These are phyloP conservation scores for Pseudococcus viburni DNA, from an alignment of 2,888 invertebrate species.

Conservation along the genomic window DNA sequence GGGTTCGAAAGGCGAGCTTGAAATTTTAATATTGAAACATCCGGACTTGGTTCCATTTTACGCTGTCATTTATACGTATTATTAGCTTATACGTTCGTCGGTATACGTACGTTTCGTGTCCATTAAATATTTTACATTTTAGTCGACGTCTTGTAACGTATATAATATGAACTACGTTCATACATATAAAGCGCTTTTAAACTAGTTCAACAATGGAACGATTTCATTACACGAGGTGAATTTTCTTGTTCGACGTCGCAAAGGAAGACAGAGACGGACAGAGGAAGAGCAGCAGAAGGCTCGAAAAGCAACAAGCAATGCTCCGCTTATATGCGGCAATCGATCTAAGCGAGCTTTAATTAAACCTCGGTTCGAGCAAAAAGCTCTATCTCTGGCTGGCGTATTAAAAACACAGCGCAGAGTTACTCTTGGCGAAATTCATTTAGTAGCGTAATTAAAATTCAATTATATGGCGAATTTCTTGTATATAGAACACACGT, in stretches of 20 bases:
- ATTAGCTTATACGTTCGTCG: neutral
- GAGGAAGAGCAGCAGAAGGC: neutral
- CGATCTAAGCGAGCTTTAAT: conserved; percentile 27
- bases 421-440: conserved; percentile 2
- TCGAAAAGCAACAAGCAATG: conserved; percentile 9
- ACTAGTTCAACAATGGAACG: conserved; percentile 32
- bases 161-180: neutral
- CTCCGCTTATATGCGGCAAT: conserved; percentile 6
- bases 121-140: conserved; percentile 20
- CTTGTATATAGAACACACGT: neutral
- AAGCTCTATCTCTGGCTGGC: neutral
- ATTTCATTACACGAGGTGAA: conserved; percentile 43
- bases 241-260: neutral
- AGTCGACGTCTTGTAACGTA: neutral
- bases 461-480: conserved; percentile 27
- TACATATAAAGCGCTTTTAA: conserved; percentile 41
- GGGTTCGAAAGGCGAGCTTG: neutral
- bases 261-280: neutral
- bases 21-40: conserved; percentile 53
- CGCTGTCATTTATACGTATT: conserved; percentile 21
- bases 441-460: conserved; percentile 29
- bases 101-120: neutral
- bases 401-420: neutral
- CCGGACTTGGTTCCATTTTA: conserved; percentile 45
- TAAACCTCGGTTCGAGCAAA: conserved; percentile 18